Evolutionary conservation across 2,888 invertebrate species (phyloP), one percentile per base, ranked within the genome.

Genomic region (Drosophila mercatorum): DNA sequence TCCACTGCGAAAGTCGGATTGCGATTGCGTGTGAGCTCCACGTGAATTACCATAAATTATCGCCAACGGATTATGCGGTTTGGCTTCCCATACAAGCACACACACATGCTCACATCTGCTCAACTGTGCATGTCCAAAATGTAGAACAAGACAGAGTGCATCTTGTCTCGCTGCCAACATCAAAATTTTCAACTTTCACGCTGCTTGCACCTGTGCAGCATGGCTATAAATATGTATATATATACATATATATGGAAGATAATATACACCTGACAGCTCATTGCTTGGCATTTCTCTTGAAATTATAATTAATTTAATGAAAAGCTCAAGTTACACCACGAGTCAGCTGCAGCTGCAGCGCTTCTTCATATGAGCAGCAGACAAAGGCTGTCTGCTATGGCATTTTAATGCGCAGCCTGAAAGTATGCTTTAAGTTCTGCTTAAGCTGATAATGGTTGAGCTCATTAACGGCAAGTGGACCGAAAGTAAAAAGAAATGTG

Each of bases 21-120:
- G 63, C 64, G 65, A 57, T 88, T 81, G 84, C 84, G 84, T 87
- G 84, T 72, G 64, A 69, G 81, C 76, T 67, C 38, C 65, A 66
- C 66, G 75, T 65, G 71, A 69, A 83, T 86, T 79, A 86, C 49
- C 86, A 83, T 88, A 88, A 80, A 88, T 88, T 88, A 88, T 88
- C 88, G 83, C 83, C 61, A 49, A 36, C 51, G 56, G 75, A 88
- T 88, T 83, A 80, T 85, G 86, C 79, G 68, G 81, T 61, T 57
- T 28, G 41, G 12, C 43, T 62, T 68, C 65, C 68, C 62, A 75
- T 49, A 53, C 47, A 44, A 43, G 7, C 44, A 40, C 17, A 58
- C n/a, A 36, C 44, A 51, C 31, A 52, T 11, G 44, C 59, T 17
- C 36, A 55, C 61, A 61, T 67, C 60, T 59, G 58, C 31, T 38